Evolutionary conservation across 2,113 vertebrate species (phyloP).

Genomic region (Oryzias woworae): DNA sequence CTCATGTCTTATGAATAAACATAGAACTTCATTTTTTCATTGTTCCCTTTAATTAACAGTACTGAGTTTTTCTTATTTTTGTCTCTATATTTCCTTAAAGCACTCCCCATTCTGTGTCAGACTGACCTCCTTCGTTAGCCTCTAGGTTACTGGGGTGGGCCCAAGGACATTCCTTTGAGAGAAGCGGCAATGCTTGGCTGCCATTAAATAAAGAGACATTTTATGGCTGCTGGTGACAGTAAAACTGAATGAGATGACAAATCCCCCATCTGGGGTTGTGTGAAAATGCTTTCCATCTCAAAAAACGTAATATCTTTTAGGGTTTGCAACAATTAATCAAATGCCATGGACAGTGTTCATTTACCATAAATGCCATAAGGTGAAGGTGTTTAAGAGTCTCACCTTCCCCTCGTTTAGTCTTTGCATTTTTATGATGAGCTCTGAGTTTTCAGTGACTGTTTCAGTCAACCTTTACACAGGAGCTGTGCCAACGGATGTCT

Average conservation of each 20-base stretch:
- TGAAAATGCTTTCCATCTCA: slow-evolving; percentile 32
- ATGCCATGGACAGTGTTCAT: not conserved
- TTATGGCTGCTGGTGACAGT: slow-evolving; percentile 56
- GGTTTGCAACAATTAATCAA: slow-evolving; percentile 22
- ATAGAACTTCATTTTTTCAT: slow-evolving; percentile 14
- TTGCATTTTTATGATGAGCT: slow-evolving; percentile 1
- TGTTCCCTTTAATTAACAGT: slow-evolving; percentile 58
- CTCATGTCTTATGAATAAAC: slow-evolving; percentile 41
- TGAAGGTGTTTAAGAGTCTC: slow-evolving; percentile 4
- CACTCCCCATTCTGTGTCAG: slow-evolving; percentile 9
- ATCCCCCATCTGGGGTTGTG: slow-evolving; percentile 42
- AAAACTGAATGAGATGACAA: slow-evolving; percentile 60
- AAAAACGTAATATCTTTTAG: slow-evolving; percentile 20
- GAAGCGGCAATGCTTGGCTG: slow-evolving; percentile 50
- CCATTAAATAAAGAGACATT: slow-evolving; percentile 62
- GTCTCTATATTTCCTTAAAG: slow-evolving; percentile 37
- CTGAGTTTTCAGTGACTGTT: not conserved
- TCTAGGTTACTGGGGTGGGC: slow-evolving; percentile 67
- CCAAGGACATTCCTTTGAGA: slow-evolving; percentile 62
- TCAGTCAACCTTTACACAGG: not conserved
- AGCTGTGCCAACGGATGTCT: no score
- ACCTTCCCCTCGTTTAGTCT: not conserved
- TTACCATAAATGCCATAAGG: no score
- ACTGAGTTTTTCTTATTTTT: slow-evolving; percentile 55
- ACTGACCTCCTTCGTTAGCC: slow-evolving; percentile 66